Conservation (phyloP, 92 coral and sea anemone genomes). For the Palythoa grandis region DNA sequence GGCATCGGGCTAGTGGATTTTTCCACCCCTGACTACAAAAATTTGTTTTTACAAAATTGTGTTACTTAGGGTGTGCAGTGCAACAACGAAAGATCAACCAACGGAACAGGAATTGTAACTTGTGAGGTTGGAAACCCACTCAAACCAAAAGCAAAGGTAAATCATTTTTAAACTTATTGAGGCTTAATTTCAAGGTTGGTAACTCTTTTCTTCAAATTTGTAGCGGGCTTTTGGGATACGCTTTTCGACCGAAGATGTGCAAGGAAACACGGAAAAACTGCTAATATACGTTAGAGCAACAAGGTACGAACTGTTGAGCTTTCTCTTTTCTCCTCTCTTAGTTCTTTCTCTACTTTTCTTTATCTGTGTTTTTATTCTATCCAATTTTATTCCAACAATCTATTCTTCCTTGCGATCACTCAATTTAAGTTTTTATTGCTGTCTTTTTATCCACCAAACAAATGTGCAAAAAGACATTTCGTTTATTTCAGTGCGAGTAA, state of each 20-base stretch:
- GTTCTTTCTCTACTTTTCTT: neutral
- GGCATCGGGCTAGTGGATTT: too few relatives aligned
- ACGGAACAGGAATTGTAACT: conserved; percentile 22
- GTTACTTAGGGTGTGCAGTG: conserved; percentile 8
- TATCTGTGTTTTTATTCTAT: neutral
- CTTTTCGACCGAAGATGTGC: conserved; percentile 20
- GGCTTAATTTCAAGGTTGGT: neutral
- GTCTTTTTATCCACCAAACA: neutral
- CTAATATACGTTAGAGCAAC: neutral
- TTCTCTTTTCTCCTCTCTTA: neutral
- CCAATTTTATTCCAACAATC: neutral
- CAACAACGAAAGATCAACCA: conserved; percentile 3
- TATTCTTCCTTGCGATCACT: too few relatives aligned
- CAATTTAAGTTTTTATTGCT: neutral
- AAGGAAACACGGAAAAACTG: conserved; percentile 11
- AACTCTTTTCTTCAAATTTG: neutral
- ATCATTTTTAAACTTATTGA: neutral
- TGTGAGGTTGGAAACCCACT: conserved; percentile 42
- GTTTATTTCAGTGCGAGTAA: conserved; percentile 17
- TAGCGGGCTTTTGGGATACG: conserved; percentile 17
- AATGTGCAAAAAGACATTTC: neutral
- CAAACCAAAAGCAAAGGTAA: conserved; percentile 19
- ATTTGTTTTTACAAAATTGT: neutral
- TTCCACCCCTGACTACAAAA: too few relatives aligned
- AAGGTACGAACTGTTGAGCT: neutral